Evolutionary conservation across 2,888 invertebrate genomes (phyloP).

Genomic region (Thysanoteuthis rhombus): DNA sequence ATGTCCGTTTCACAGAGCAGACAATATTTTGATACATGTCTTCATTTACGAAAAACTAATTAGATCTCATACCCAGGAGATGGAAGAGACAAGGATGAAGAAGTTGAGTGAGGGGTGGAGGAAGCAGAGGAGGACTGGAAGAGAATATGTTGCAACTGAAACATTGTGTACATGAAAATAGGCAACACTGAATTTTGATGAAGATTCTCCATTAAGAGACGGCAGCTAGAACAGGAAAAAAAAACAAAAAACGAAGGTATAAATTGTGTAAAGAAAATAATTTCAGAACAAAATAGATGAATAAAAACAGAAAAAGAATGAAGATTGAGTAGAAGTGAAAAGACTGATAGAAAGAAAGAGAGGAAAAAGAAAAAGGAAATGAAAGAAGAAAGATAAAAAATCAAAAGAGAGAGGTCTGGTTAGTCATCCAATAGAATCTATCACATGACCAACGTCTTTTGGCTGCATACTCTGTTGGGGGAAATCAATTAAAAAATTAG

Average conservation of each 20-base stretch:
- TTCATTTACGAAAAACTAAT: constrained; percentile 12
- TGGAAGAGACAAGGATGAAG: not conserved
- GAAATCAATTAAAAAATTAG: too few relatives aligned
- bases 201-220: not conserved
- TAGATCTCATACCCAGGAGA: not conserved
- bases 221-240: not conserved
- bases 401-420: too few relatives aligned
- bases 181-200: not conserved
- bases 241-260: too few relatives aligned
- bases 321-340: too few relatives aligned
- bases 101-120: not conserved
- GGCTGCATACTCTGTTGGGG: too few relatives aligned
- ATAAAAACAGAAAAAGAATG: not conserved
- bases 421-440: too few relatives aligned
- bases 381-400: not conserved
- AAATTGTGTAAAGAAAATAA: not conserved
- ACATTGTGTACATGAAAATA: not conserved
- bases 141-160: not conserved
- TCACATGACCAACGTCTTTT: too few relatives aligned
- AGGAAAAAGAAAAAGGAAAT: not conserved
- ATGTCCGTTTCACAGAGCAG: not conserved
- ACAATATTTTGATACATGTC: not conserved
- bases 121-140: not conserved
- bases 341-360: not conserved
- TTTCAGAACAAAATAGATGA: not conserved